Evolutionary conservation across 2,113 vertebrate species (phyloP).

Genomic region (Megatriorchis doriae): DNA sequence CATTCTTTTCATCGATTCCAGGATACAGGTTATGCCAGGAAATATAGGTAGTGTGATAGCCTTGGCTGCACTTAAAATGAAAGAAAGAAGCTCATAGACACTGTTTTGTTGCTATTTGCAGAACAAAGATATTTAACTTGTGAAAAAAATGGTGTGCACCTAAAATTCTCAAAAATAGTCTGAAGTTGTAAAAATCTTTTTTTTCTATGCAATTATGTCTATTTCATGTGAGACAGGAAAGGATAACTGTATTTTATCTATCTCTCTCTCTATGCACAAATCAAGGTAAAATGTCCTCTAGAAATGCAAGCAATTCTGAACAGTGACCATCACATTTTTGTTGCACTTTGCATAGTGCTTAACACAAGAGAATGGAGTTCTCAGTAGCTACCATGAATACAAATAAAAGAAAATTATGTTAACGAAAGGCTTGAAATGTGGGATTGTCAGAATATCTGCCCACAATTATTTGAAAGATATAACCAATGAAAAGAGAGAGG

Average conservation of each 20-base stretch:
- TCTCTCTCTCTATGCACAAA: neutral
- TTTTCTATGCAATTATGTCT: neutral
- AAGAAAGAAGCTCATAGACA: neutral
- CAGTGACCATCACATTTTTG: neutral
- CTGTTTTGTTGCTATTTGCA: neutral
- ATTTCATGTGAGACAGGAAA: neutral
- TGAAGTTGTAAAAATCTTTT: neutral
- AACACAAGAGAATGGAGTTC: neutral
- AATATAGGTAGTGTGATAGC: neutral
- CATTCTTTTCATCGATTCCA: neutral
- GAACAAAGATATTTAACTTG: neutral
- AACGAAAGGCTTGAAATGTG: neutral
- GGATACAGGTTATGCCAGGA: neutral
- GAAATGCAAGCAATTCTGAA: neutral
- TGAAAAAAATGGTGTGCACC: neutral
- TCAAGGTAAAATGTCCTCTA: neutral
- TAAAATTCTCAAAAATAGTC: neutral
- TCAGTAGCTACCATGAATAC: neutral
- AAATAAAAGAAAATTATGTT: neutral
- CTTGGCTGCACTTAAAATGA: neutral
- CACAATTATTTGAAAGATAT: neutral
- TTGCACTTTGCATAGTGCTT: neutral
- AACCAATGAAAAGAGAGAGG: neutral
- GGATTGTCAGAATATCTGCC: neutral
- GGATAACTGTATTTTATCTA: neutral